A percentile compares a stretch with the other conserved stretches of the same genome.
Evolutionary conservation across 2,113 vertebrate genomes (phyloP).

Genomic region (Nansenia antarctica): DNA sequence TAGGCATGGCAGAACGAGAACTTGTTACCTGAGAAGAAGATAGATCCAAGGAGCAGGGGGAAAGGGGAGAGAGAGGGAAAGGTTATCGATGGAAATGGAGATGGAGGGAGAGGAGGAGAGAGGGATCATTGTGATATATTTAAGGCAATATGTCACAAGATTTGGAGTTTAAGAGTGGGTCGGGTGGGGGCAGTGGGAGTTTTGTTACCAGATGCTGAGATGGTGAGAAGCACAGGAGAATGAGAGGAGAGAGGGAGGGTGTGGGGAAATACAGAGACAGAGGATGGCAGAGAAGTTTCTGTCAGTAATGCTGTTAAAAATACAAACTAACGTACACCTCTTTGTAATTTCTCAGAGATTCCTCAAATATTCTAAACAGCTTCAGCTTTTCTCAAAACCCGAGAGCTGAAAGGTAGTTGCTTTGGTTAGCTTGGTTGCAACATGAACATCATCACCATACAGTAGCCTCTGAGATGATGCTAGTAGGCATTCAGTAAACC

Average conservation of each 20-base stretch:
- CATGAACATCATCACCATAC: background rate
- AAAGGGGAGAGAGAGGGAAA: background rate
- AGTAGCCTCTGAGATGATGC: background rate
- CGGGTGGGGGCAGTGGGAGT: background rate
- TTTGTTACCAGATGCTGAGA: conserved; percentile 31
- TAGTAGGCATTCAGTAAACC: background rate
- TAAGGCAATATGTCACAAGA: no score
- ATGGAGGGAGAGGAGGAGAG: conserved; percentile 3
- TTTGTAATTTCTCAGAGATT: background rate
- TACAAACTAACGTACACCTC: background rate
- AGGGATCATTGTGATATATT: background rate
- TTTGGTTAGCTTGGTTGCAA: background rate
- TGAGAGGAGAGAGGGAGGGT: background rate
- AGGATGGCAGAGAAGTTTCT: background rate
- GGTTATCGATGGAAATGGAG: background rate
- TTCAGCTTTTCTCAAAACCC: background rate
- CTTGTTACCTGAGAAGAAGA: conserved; percentile 79
- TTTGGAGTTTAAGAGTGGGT: no score
- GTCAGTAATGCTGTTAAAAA: background rate
- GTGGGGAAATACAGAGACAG: background rate
- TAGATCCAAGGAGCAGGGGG: conserved; percentile 1
- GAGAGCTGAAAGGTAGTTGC: background rate
- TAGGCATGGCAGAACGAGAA: conserved; percentile 75
- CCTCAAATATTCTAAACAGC: background rate
- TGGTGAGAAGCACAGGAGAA: no score